Conservation (phyloP, 2,797 vertebrate species). For the Salarias fasciatus region DNA sequence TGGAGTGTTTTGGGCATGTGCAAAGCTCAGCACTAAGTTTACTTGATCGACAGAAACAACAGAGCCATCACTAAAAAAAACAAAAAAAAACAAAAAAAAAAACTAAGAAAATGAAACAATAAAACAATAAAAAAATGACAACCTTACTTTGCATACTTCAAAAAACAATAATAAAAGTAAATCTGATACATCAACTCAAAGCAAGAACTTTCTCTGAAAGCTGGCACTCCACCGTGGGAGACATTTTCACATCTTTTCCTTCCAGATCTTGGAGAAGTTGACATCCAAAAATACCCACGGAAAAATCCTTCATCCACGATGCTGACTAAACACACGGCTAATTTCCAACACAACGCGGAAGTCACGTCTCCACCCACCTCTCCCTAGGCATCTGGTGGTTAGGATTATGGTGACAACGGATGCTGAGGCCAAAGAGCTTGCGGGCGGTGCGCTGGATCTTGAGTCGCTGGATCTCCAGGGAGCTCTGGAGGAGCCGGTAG, state of each 20-base stretch:
- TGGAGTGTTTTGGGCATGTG: conserved; percentile 70
- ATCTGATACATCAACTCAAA: conserved; percentile 27
- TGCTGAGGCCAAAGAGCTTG: conserved; percentile 97
- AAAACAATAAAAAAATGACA: conserved; percentile 60
- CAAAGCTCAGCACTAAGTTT: conserved; percentile 72
- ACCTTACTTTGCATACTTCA: conserved; percentile 40
- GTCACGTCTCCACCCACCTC: conserved; percentile 83
- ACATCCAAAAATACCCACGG: conserved; percentile 17
- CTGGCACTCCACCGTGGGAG: conserved; percentile 17
- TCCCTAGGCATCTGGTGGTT: conserved; percentile 99
- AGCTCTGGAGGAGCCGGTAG: conserved; percentile 96
- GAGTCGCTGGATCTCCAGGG: conserved; percentile 91
- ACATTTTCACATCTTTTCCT: conserved; percentile 16
- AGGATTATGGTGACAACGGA: conserved; percentile 97
- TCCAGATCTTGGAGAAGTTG: not conserved
- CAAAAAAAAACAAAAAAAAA: conserved; percentile 61
- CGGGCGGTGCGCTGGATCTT: conserved; percentile 97
- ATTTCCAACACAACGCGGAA: conserved; percentile 20
- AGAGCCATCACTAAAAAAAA: conserved; percentile 57
- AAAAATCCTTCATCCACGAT: conserved; percentile 9
- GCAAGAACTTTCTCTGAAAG: conserved; percentile 9
- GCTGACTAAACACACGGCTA: conserved; percentile 22
- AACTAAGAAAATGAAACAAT: no score
- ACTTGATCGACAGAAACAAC: conserved; percentile 73
- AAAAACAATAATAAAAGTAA: conserved; percentile 48